Base-by-base conservation (phyloP, 2,113 vertebrate genomes). In the Atlantisia rogersi region DNA sequence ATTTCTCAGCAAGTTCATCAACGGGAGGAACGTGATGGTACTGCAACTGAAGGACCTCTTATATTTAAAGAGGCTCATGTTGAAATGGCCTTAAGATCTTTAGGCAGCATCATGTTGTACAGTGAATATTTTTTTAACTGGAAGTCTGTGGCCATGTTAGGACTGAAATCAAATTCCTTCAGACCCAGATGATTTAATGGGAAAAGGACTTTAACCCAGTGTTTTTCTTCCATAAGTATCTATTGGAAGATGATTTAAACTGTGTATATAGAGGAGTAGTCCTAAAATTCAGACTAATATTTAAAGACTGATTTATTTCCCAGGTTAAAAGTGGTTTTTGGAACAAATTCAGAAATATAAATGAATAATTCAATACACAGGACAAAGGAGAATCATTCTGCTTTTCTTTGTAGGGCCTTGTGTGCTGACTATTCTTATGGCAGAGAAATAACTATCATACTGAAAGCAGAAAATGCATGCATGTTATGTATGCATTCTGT, bases 51-150 rank as follows among this genome's bases (percentile, higher is more conserved):
- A 85, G 6, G 6, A 42, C 9, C 5, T 78, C 35, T 68, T 31
- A 4, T 35, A 26, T 82, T 67, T 44, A 74, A 75, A 67, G 5
- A 63, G 37, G 14, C 2, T 78, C 31, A 15, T 8, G 8, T 2
- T 48, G 50, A 85, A 8, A 17, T 75, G 26, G 16, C 39, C 31
- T 59, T 32, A 59, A 65, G 37, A 58, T 56, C 7, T 37, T 28
- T 46, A 19, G 0, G 1, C 8, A 3, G 2, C 12, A 11, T 17
- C 2, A 3, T 79, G 28, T 37, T 55, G 16, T 31, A 68, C 12
- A 35, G 14, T 39, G 10, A 0, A 2, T n/a, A 44, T 9, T 39
- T 78, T 81, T 68, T 16, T 13, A 8, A 46, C 16, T 48, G 6
- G 2, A 26, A 48, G 10, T 52, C 22, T 25, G 3, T 35, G 15